These are phyloP conservation scores for Bacillus rossius DNA, from an alignment of 1,140 invertebrate genomes.

Conservation along the genomic window DNA sequence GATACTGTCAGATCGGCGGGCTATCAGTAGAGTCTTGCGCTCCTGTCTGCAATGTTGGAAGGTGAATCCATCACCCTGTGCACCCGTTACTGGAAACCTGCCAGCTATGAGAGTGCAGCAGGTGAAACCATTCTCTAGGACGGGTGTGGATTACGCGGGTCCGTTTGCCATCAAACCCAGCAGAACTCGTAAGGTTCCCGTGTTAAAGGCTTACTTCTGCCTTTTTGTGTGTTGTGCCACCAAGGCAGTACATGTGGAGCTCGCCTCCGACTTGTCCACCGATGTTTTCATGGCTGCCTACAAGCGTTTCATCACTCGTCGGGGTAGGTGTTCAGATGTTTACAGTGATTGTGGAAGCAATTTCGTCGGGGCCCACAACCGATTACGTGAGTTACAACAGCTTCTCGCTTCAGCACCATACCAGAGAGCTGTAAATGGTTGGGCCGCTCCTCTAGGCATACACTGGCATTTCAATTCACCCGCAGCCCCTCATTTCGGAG, in stretches of 20 bases:
- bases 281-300: constrained; percentile 22
- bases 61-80: too few species aligned
- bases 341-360: constrained; percentile 38
- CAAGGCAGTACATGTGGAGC: constrained; percentile 25
- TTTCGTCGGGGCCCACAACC: constrained; percentile 27
- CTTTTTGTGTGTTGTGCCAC: background rate
- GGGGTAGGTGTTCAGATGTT: constrained; percentile 26
- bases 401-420: too few species aligned
- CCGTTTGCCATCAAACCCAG: constrained; percentile 27
- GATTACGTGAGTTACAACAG: too few species aligned
- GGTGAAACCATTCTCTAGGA: constrained; percentile 13
- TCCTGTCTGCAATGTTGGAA: too few species aligned
- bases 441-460: background rate
- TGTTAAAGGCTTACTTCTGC: background rate
- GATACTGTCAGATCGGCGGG: background rate
- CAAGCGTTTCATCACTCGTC: constrained; percentile 27
- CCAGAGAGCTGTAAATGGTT: background rate
- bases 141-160: constrained; percentile 34
- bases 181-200: background rate
- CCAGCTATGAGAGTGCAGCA: background rate
- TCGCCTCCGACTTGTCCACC: too few species aligned
- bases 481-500: constrained; percentile 27
- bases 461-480: constrained; percentile 33
- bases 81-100: too few species aligned
- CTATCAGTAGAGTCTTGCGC: background rate